These are phyloP conservation scores for Leucoraja erinaceus DNA, from an alignment of 2,113 vertebrate genomes.

Conservation along the genomic window DNA sequence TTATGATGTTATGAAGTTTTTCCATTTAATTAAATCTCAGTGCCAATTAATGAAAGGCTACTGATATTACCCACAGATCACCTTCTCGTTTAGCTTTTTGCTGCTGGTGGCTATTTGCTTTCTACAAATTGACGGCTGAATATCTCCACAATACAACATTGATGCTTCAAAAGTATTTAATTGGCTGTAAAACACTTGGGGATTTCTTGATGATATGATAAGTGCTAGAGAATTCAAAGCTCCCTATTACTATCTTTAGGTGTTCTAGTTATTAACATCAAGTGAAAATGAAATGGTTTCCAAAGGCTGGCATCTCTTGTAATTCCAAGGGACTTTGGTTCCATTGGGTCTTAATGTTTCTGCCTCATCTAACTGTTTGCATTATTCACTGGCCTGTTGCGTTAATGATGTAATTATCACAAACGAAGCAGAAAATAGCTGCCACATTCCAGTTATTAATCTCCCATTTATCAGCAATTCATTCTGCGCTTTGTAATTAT, in stretches of 20 bases:
- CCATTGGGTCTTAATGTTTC: not conserved
- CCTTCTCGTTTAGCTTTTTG: not conserved
- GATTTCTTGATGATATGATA: not conserved
- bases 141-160: not conserved
- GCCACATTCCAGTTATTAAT: constrained; percentile 6
- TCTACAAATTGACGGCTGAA: not conserved
- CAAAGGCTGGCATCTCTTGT: not conserved
- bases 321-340: not conserved
- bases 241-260: not conserved
- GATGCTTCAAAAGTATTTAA: not conserved
- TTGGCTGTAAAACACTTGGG: not conserved
- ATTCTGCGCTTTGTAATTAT: constrained; percentile 2
- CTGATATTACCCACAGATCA: not conserved
- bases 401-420: constrained; percentile 18
- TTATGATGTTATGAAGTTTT: too few species aligned
- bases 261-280: not conserved
- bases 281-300: not conserved
- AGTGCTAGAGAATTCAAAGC: not conserved
- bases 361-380: constrained; percentile 18
- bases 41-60: too few species aligned
- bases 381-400: not conserved
- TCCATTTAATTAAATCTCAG: too few species aligned
- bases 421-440: constrained; percentile 17
- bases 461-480: not conserved
- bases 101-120: not conserved